phyloP scores from a whole-genome alignment of 2,797 vertebrate species.

The Hoplostethus mediterraneus region DNA sequence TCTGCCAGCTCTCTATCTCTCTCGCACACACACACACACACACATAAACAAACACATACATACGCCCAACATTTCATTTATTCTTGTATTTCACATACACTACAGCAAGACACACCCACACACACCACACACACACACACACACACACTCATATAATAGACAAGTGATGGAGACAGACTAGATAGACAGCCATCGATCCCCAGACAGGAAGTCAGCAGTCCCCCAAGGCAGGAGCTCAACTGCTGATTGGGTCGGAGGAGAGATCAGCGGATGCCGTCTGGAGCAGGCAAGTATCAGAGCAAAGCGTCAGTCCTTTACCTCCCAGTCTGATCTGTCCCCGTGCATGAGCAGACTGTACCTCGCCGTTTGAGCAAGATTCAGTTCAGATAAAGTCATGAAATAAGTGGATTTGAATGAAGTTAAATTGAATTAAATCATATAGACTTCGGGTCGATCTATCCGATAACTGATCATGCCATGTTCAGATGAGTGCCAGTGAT shows the following conservation, averaged over 20 bases:
- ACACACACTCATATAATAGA: background rate
- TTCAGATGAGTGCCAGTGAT: background rate
- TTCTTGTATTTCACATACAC: background rate
- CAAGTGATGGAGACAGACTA: background rate
- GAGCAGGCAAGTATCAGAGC: conserved; percentile 2
- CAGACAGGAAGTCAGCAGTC: conserved; percentile 3
- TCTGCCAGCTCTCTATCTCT: background rate
- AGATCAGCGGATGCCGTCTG: background rate
- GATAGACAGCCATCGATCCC: conserved; percentile 3
- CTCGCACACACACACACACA: background rate
- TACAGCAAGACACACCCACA: background rate
- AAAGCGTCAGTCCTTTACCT: background rate
- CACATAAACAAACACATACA: background rate
- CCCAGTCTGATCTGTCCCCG: background rate
- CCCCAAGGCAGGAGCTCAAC: conserved; percentile 1
- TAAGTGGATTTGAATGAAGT: background rate
- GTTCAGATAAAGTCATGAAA: too few relatives aligned
- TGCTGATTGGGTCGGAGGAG: conserved; percentile 2
- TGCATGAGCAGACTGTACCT: background rate
- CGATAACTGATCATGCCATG: background rate
- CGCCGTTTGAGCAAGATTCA: background rate
- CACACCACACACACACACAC: background rate
- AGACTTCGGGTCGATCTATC: background rate
- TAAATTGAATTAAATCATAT: background rate
- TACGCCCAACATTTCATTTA: background rate